Percentiles rank a stretch among this genome's conserved stretches.
Evolutionary conservation across 64 coral and sea anemone species (phyloP).

Genomic region (Anthopleura sola): DNA sequence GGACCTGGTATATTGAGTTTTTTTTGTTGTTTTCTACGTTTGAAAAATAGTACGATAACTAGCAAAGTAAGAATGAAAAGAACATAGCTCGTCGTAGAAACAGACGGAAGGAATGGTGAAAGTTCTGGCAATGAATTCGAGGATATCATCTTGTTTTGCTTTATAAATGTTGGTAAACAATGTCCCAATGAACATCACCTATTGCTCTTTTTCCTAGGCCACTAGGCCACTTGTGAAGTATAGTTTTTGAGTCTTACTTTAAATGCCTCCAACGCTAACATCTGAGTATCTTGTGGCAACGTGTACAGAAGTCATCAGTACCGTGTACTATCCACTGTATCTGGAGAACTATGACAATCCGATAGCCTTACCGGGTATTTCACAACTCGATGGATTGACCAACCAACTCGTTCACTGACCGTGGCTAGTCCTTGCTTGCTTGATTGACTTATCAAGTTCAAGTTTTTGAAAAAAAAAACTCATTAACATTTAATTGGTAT

Average conservation of each 20-base stretch:
- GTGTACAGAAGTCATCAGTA: background rate
- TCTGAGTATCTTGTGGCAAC: background rate
- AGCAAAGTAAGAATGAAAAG: background rate
- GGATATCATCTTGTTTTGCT: background rate
- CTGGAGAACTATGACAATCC: background rate
- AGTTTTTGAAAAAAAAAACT: constrained; percentile 3
- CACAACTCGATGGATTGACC: background rate
- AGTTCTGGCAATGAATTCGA: background rate
- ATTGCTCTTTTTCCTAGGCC: background rate
- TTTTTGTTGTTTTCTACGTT: background rate
- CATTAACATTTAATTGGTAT: constrained; percentile 5
- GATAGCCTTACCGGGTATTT: background rate
- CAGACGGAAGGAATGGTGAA: background rate
- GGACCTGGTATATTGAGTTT: constrained; percentile 14
- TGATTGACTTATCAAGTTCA: constrained; percentile 1
- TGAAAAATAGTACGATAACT: background rate
- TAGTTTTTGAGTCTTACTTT: background rate
- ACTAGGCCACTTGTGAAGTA: background rate
- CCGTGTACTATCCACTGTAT: no score
- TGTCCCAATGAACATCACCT: background rate
- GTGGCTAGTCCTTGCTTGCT: background rate
- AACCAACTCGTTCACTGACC: constrained; percentile 8
- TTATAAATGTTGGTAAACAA: background rate
- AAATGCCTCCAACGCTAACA: background rate
- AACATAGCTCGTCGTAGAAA: background rate